Conservation (phyloP, 2,888 invertebrate species). For the Ormyrus thymus region DNA sequence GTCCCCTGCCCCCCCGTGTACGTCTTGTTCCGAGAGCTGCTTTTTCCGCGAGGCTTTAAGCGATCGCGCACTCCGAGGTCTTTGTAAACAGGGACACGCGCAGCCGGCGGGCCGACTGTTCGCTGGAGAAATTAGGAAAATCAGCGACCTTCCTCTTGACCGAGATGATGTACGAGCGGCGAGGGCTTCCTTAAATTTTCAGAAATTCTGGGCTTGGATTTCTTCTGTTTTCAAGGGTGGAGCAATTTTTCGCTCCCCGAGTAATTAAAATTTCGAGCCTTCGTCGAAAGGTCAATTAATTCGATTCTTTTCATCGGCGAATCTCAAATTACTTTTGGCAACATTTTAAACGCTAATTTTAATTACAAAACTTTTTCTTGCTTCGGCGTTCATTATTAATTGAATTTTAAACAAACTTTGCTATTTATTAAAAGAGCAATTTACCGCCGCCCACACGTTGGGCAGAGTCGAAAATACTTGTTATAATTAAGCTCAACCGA, state of each 20-base stretch:
- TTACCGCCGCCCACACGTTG: not conserved
- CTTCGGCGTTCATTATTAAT: not conserved
- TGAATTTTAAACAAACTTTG: constrained; percentile 22
- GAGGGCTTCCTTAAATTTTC: too few relatives aligned
- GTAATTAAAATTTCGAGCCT: too few relatives aligned
- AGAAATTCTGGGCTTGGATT: too few relatives aligned
- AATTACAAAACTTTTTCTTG: constrained; percentile 13
- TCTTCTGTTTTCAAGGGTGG: not conserved
- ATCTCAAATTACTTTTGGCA: constrained; percentile 14
- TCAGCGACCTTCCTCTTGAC: not conserved
- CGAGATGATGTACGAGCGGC: too few relatives aligned
- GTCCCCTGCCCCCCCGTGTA: too few relatives aligned
- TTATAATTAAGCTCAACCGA: not conserved
- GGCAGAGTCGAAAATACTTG: not conserved
- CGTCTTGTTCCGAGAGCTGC: too few relatives aligned
- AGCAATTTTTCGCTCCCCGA: too few relatives aligned
- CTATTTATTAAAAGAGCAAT: constrained; percentile 12
- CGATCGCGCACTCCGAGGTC: constrained; percentile 16
- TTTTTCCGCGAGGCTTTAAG: constrained; percentile 7
- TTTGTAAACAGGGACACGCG: constrained; percentile 40
- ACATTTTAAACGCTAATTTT: constrained; percentile 25
- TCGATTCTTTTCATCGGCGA: not conserved
- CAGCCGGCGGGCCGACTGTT: constrained; percentile 1
- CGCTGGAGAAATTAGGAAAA: constrained; percentile 29
- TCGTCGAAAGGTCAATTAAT: too few relatives aligned